A percentile compares a stretch with the other conserved stretches of the same genome.
Conservation (phyloP, 2,797 vertebrate species). For the Apodemus agrarius region DNA sequence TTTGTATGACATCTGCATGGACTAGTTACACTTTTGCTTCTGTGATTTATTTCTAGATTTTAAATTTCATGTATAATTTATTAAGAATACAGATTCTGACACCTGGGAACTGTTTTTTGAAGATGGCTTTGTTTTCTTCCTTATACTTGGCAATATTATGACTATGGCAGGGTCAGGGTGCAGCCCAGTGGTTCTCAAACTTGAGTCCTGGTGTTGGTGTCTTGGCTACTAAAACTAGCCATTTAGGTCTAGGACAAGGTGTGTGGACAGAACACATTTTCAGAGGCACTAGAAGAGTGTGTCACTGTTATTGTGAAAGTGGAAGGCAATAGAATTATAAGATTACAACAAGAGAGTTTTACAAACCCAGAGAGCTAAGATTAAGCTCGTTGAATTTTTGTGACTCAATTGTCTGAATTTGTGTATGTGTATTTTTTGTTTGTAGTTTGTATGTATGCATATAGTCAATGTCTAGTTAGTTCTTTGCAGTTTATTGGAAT, state of each 20-base stretch:
- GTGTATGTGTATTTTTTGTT: neutral
- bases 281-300: neutral
- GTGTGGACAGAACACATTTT: neutral
- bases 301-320: neutral
- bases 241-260: neutral
- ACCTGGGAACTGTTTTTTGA: slow-evolving; percentile 15
- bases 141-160: neutral
- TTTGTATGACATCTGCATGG: neutral
- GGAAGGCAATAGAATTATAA: neutral
- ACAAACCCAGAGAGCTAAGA: neutral
- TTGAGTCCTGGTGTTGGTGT: neutral
- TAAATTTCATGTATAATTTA: slow-evolving; percentile 43
- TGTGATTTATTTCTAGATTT: neutral
- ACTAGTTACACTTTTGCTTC: neutral
- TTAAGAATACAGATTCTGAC: slow-evolving; percentile 31
- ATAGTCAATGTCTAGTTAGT: neutral
- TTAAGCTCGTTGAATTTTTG: neutral
- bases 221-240: neutral
- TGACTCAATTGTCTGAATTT: neutral
- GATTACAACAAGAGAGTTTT: neutral
- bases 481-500: slow-evolving; percentile 41
- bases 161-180: neutral
- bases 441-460: neutral
- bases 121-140: neutral
- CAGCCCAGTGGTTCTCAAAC: neutral